Evolutionary conservation across 2,888 invertebrate species (phyloP).

Genomic region (Caenorhabditis sp.): DNA sequence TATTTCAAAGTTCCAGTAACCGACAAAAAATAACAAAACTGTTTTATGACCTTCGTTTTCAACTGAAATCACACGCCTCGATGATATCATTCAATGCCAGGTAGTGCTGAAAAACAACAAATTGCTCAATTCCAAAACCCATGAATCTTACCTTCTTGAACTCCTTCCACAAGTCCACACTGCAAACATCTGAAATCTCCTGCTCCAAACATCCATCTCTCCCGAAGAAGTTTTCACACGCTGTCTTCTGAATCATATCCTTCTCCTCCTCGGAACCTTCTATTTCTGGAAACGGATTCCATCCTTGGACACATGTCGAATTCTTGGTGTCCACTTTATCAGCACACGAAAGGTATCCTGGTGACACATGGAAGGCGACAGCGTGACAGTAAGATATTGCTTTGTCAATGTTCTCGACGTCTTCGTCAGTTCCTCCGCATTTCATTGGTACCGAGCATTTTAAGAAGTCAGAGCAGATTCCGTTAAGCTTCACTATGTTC

Average conservation of each 20-base stretch:
- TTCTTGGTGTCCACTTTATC: constrained; percentile 24
- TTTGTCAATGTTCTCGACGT: constrained; percentile 9
- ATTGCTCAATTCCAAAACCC: too few relatives aligned
- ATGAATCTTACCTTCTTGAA: constrained; percentile 17
- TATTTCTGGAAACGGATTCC: constrained; percentile 24
- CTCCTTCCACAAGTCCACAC: constrained; percentile 8
- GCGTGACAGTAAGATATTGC: constrained; percentile 21
- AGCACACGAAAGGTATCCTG: not conserved
- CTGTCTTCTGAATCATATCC: not conserved
- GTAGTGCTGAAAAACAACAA: constrained; percentile 2
- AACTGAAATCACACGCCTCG: constrained; percentile 6
- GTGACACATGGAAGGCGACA: constrained; percentile 14
- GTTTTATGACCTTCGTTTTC: not conserved
- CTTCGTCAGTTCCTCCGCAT: not conserved
- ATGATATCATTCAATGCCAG: constrained; percentile 24
- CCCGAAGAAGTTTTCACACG: constrained; percentile 22
- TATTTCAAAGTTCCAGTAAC: too few relatives aligned
- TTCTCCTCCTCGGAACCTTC: not conserved
- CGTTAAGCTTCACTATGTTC: not conserved
- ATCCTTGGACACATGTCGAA: constrained; percentile 17
- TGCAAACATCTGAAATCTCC: not conserved
- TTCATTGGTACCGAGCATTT: not conserved
- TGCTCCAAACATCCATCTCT: constrained; percentile 18
- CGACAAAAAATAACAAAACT: not conserved
- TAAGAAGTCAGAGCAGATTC: constrained; percentile 12